Percentiles rank a stretch among this genome's conserved stretches.
Conservation (phyloP, 2,797 vertebrate species). For the Micropoecilia bifurca region DNA sequence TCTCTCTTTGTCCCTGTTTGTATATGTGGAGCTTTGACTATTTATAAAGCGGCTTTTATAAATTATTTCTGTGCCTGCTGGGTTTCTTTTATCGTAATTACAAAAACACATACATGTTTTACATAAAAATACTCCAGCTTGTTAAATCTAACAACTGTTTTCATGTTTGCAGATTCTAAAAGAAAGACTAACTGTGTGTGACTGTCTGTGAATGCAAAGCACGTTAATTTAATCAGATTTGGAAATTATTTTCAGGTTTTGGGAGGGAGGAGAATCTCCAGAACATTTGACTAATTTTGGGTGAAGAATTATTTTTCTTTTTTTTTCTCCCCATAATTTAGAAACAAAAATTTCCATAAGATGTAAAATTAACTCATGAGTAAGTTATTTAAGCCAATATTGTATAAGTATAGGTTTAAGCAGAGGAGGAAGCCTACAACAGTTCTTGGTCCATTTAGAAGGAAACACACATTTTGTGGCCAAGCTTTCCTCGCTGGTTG, state of each 20-base stretch:
- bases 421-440: neutral
- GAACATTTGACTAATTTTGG: neutral
- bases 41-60: slow-evolving; percentile 44
- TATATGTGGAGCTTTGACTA: slow-evolving; percentile 17
- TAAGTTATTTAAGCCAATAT: neutral
- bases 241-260: neutral
- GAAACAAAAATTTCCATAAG: neutral
- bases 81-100: slow-evolving; percentile 29
- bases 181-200: neutral
- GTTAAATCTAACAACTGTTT: slow-evolving; percentile 29
- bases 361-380: neutral
- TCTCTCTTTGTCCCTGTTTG: slow-evolving; percentile 3
- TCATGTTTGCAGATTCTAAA: slow-evolving; percentile 12
- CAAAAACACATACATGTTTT: slow-evolving; percentile 37
- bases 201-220: neutral
- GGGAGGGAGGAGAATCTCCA: neutral
- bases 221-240: neutral
- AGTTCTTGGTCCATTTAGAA: neutral
- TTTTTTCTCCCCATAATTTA: neutral
- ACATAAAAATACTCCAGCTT: slow-evolving; percentile 28
- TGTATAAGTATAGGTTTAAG: neutral
- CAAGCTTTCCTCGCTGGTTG: neutral
- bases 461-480: no score
- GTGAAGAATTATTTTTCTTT: neutral
- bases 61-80: slow-evolving; percentile 35